Conservation (phyloP, 2,888 invertebrate species). For the Brachylomia viminalis region DNA sequence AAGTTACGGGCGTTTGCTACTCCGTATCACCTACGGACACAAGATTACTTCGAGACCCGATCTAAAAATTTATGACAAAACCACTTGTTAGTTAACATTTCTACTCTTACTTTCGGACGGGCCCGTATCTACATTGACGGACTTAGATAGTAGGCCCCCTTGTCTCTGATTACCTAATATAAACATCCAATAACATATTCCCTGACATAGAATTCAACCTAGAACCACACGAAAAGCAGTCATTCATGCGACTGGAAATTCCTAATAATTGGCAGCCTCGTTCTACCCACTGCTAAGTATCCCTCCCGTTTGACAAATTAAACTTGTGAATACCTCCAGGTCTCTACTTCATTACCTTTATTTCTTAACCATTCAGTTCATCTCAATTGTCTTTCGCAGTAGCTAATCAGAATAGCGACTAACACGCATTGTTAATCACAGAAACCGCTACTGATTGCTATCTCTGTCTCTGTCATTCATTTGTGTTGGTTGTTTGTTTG, state of each 20-base stretch:
- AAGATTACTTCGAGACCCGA: no score
- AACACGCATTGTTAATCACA: conserved; percentile 44
- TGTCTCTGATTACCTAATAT: not conserved
- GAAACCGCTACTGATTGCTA: conserved; percentile 37
- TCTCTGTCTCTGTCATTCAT: conserved; percentile 17
- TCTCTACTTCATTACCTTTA: not conserved
- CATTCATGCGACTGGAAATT: not conserved
- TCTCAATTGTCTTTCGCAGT: conserved; percentile 6
- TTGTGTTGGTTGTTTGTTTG: conserved; percentile 11
- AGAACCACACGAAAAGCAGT: not conserved
- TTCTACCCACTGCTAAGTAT: no score
- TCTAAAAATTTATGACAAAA: no score
- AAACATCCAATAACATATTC: not conserved
- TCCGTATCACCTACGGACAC: no score
- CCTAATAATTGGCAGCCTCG: no score
- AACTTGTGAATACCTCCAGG: no score
- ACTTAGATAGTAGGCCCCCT: no score
- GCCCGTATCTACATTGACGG: no score
- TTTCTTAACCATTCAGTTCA: conserved; percentile 9
- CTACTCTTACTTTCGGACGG: no score
- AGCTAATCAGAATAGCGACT: conserved; percentile 19
- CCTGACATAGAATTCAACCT: no score
- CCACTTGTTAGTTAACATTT: no score
- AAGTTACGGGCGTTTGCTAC: no score
- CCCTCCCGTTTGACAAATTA: not conserved